Conservation (phyloP, 2,888 invertebrate genomes). For the Hydropsyche betteni region DNA sequence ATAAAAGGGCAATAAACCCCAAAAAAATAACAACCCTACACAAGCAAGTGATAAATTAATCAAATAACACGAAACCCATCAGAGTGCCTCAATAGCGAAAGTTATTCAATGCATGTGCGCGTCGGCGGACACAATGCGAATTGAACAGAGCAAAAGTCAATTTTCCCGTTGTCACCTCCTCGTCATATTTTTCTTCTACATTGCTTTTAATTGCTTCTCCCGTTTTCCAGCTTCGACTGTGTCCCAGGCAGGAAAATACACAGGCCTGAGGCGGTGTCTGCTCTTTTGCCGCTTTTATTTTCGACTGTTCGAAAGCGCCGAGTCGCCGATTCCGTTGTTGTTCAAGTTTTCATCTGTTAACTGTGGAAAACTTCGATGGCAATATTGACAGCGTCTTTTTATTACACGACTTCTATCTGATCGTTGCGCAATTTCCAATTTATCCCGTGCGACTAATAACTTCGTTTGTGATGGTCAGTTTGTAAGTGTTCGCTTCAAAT, state of each 20-base stretch:
- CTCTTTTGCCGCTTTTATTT: constrained; percentile 4
- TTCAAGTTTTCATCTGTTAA: constrained; percentile 20
- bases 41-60: no score
- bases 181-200: constrained; percentile 30
- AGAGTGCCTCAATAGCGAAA: no score
- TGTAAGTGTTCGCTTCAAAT: no score
- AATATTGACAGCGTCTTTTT: constrained; percentile 13
- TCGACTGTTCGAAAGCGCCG: constrained; percentile 1
- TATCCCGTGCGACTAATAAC: no score
- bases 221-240: background rate
- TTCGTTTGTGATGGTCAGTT: no score
- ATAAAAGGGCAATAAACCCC: background rate
- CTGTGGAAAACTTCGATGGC: constrained; percentile 7
- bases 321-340: constrained; percentile 8
- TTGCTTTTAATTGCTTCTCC: constrained; percentile 36
- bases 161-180: constrained; percentile 4
- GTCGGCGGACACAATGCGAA: constrained; percentile 15
- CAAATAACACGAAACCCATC: no score
- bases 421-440: background rate
- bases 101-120: no score
- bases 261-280: constrained; percentile 6
- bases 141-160: constrained; percentile 33
- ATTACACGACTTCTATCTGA: background rate
- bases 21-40: no score
- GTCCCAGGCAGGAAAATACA: no score